Evolutionary conservation across 2,797 vertebrate species (phyloP).

Genomic region (Thaleichthys pacificus): DNA sequence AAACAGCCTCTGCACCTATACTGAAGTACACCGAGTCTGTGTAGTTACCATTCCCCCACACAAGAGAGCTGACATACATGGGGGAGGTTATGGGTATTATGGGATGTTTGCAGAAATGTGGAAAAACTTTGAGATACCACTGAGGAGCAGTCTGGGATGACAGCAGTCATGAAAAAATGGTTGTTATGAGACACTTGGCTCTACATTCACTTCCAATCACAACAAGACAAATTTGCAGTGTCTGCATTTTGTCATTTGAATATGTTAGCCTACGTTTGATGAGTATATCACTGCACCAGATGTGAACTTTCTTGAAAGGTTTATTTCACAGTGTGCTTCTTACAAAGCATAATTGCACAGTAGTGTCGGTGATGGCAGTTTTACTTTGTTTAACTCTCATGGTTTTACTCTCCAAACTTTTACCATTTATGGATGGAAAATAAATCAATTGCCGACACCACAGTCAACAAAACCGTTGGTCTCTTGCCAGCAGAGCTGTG

Average conservation of each 20-base stretch:
- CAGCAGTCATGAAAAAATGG: slow-evolving; percentile 45
- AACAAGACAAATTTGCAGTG: slow-evolving; percentile 32
- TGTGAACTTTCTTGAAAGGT: slow-evolving; percentile 34
- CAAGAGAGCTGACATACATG: slow-evolving; percentile 40
- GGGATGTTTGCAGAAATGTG: slow-evolving; percentile 38
- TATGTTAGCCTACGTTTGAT: slow-evolving; percentile 44
- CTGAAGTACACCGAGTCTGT: slow-evolving; percentile 1
- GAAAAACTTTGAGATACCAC: slow-evolving; percentile 49
- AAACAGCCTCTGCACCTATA: slow-evolving; percentile 28
- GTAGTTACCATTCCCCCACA: slow-evolving; percentile 20
- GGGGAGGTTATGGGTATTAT: slow-evolving; percentile 36
- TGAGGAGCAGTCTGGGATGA: slow-evolving; percentile 28
- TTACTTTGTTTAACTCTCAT: slow-evolving; percentile 14
- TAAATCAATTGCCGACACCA: slow-evolving; percentile 41
- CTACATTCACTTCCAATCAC: slow-evolving; percentile 40
- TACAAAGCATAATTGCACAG: slow-evolving; percentile 18
- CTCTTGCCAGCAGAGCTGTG: slow-evolving; percentile 48
- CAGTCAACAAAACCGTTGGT: slow-evolving; percentile 2
- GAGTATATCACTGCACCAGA: slow-evolving; percentile 41
- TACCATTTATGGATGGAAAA: slow-evolving; percentile 24
- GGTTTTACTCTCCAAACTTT: not conserved
- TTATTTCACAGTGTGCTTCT: not conserved
- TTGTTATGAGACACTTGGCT: slow-evolving; percentile 42
- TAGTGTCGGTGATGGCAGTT: slow-evolving; percentile 21
- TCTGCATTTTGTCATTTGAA: slow-evolving; percentile 26